phyloP scores from a whole-genome alignment of 2,888 invertebrate species.

The Leucozona laternaria region DNA sequence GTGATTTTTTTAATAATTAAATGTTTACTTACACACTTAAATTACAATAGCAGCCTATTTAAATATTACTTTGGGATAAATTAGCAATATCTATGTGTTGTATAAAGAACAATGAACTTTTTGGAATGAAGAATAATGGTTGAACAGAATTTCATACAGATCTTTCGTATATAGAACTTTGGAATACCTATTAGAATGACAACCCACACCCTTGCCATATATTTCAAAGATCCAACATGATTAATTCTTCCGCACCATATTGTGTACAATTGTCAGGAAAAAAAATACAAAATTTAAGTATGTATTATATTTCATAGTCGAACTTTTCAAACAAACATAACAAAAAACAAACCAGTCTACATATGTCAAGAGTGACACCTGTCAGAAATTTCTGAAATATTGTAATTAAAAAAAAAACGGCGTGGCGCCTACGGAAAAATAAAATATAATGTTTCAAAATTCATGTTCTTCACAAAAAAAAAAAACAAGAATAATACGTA shows the following conservation, averaged over 20 bases:
- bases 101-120: not conserved
- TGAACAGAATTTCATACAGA: too few species aligned
- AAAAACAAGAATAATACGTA: not conserved
- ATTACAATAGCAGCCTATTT: too few species aligned
- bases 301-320: constrained; percentile 17
- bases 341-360: not conserved
- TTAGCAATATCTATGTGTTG: too few species aligned
- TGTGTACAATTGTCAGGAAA: constrained; percentile 5
- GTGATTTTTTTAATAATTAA: too few species aligned
- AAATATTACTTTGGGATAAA: too few species aligned
- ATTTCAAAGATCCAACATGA: not conserved
- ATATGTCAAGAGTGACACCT: constrained; percentile 47
- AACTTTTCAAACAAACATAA: not conserved
- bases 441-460: not conserved
- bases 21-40: too few species aligned
- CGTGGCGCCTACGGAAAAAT: constrained; percentile 13
- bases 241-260: not conserved
- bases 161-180: not conserved
- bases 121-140: not conserved
- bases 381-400: constrained; percentile 30
- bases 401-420: constrained; percentile 13
- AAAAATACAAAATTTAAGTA: constrained; percentile 5
- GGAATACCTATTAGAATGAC: not conserved
- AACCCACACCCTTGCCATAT: not conserved
- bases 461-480: not conserved